Base-by-base conservation (phyloP, 2,888 invertebrate genomes). In the Drosophila mimica region DNA sequence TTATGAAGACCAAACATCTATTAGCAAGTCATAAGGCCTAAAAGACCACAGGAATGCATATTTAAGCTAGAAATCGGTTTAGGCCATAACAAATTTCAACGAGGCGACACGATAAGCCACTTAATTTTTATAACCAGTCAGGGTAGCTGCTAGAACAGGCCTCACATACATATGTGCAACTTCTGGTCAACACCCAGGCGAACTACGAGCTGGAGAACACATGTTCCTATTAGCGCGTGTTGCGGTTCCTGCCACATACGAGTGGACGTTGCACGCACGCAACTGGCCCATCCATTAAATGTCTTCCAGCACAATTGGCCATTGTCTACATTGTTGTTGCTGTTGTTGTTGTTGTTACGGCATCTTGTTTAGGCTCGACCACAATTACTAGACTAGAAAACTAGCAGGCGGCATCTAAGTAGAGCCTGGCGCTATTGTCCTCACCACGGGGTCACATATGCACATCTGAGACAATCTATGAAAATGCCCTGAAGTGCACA, bases 161-260 rank as follows among this genome's bases (percentile, higher is more conserved):
- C 28, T 25, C 43, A 4, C 66, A 70, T 68, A 4, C 66, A 70
- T 68, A 64, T 73, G 74, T 72, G 69, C 63, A 58, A 62, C 68
- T 67, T 75, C 48, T 81, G 82, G 67, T 58, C 53, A 46, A 71
- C 76, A 70, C 75, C 79, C 79, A 53, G 34, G 5, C 57, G 52
- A 67, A 62, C 59, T 36, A 64, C 46, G 58, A 48, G 48, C 20
- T 28, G 40, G 25, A 49, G 76, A 80, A 90, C 83, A 90, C 76
- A 82, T 90, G 90, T 90, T 91, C 90, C 87, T 87, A 91, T 91
- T 91, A 90, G 87, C 89, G 90, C 91, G 89, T 85, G 88, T 80
- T 88, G 82, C 60, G 81, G 82, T 81, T 82, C 66, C 84, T 65
- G 52, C 30, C 78, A 65, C 69, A 74, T 54, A 73, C 30, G 57